Evolutionary conservation across 2,113 vertebrate species (phyloP).

Genomic region (Nothobranchius kuhntae): DNA sequence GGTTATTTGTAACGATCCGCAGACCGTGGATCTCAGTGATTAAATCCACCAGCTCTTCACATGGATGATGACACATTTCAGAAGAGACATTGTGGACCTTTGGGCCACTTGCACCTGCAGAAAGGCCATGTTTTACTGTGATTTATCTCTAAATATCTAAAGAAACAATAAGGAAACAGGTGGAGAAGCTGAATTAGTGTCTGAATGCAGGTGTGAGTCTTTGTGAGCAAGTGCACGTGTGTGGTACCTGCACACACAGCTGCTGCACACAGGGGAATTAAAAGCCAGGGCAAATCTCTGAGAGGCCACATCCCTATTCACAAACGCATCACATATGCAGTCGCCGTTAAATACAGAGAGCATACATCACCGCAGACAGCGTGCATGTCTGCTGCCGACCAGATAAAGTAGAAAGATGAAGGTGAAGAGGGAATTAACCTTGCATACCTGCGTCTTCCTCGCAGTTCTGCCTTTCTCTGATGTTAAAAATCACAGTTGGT

Average conservation of each 20-base stretch:
- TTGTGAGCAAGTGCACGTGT: neutral
- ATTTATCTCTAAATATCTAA: too few relatives aligned
- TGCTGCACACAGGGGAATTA: conserved; percentile 55
- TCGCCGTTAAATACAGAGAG: conserved; percentile 29
- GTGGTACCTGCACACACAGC: conserved; percentile 61
- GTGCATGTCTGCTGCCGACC: conserved; percentile 24
- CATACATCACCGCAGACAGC: conserved; percentile 16
- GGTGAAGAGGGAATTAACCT: conserved; percentile 41
- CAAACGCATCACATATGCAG: conserved; percentile 54
- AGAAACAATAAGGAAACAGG: neutral
- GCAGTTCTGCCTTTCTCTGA: conserved; percentile 34
- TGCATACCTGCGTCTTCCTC: conserved; percentile 53
- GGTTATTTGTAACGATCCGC: conserved; percentile 84
- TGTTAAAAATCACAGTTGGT: conserved; percentile 47
- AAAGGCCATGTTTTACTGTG: conserved; percentile 2
- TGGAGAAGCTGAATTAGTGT: neutral
- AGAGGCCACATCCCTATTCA: conserved; percentile 63
- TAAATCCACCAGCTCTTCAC: conserved; percentile 87
- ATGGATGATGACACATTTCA: conserved; percentile 87
- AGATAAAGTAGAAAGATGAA: conserved; percentile 39
- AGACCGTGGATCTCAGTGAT: conserved; percentile 89
- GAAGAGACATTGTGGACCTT: conserved; percentile 82
- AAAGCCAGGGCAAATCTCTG: conserved; percentile 51
- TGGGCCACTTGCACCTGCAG: conserved; percentile 79
- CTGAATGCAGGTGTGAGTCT: conserved; percentile 24